Evolutionary conservation across 2,113 vertebrate genomes (phyloP).

Genomic region (Danionella cerebrum): DNA sequence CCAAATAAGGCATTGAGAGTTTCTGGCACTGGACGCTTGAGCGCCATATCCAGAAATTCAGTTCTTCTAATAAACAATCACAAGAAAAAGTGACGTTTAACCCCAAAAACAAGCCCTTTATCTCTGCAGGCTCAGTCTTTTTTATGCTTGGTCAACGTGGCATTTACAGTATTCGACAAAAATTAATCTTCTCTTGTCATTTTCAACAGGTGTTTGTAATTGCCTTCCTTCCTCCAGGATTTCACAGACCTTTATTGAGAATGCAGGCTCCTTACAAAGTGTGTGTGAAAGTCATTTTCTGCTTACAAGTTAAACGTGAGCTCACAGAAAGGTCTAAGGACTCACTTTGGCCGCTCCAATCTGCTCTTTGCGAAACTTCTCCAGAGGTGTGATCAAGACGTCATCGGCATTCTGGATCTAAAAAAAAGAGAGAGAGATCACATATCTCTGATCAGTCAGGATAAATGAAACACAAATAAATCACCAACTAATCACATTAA

Average conservation of each 20-base stretch:
- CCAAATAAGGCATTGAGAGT: slow-evolving; percentile 74
- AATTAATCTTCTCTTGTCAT: slow-evolving; percentile 22
- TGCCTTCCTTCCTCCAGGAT: slow-evolving; percentile 20
- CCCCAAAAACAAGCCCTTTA: not conserved
- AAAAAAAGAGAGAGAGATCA: slow-evolving; percentile 39
- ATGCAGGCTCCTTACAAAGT: slow-evolving; percentile 13
- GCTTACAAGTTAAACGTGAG: slow-evolving; percentile 19
- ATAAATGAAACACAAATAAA: not conserved
- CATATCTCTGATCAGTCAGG: not conserved
- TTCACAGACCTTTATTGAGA: slow-evolving; percentile 23
- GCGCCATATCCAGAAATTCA: slow-evolving; percentile 60
- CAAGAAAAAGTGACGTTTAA: slow-evolving; percentile 7
- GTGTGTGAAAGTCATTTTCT: slow-evolving; percentile 7
- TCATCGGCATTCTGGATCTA: slow-evolving; percentile 98
- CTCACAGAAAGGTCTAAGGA: slow-evolving; percentile 35
- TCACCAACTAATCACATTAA: not conserved
- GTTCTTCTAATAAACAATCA: slow-evolving; percentile 11
- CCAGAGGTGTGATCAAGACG: slow-evolving; percentile 90
- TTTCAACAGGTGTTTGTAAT: slow-evolving; percentile 40
- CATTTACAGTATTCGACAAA: slow-evolving; percentile 36
- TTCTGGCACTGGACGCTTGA: slow-evolving; percentile 71
- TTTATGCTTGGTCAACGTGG: slow-evolving; percentile 29
- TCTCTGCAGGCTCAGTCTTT: slow-evolving; percentile 39
- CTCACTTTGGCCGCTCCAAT: slow-evolving; percentile 97
- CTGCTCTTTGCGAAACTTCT: slow-evolving; percentile 97